These are phyloP conservation scores for Pycnomerus fuliginosus DNA, from an alignment of 2,888 invertebrate genomes.

Conservation along the genomic window DNA sequence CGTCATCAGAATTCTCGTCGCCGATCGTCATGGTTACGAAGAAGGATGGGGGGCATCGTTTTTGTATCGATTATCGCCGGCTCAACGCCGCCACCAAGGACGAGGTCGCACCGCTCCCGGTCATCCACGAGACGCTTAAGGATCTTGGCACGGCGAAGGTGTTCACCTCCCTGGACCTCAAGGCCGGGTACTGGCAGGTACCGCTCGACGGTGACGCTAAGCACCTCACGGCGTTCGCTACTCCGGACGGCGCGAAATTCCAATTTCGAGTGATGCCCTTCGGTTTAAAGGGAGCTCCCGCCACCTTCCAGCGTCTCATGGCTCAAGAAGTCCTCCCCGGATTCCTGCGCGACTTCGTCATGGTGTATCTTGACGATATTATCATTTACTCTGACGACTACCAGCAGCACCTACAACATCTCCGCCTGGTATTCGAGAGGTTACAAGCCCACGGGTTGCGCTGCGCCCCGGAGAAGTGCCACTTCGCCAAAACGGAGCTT, in stretches of 20 bases:
- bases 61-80: constrained; percentile 30
- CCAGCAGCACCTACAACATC: constrained; percentile 1
- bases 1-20: constrained; percentile 22
- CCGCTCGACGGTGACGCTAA: constrained; percentile 28
- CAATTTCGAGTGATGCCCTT: neutral
- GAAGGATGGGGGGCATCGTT: constrained; percentile 26
- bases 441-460: constrained; percentile 2
- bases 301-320: neutral
- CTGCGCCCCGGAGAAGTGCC: neutral
- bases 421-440: constrained; percentile 4
- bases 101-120: constrained; percentile 27
- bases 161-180: constrained; percentile 38
- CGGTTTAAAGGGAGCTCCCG: neutral
- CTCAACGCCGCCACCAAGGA: constrained; percentile 23
- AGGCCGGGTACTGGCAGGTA: constrained; percentile 41
- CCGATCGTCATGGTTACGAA: constrained; percentile 28
- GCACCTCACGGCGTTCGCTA: constrained; percentile 33
- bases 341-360: neutral
- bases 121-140: constrained; percentile 30
- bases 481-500: neutral
- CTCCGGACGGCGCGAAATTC: constrained; percentile 21
- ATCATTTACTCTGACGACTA: neutral
- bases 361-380: constrained; percentile 3
- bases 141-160: constrained; percentile 32
- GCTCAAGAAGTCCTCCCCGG: too few relatives aligned